Conservation (phyloP, 2,888 invertebrate species). For the Cosmopolites sordidus region DNA sequence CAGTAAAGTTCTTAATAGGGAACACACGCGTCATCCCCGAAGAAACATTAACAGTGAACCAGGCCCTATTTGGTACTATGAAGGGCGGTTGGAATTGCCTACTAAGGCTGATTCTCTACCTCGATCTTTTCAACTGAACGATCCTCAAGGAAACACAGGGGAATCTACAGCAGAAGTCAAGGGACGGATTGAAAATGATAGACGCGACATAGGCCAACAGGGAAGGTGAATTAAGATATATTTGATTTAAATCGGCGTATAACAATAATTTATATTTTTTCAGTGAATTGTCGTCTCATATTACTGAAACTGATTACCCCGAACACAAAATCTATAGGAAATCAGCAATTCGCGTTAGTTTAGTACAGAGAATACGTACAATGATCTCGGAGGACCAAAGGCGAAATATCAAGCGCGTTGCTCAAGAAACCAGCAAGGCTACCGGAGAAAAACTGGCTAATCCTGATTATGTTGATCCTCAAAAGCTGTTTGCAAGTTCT, state of each 20-base stretch:
- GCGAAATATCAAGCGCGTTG: constrained; percentile 54
- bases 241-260: too few species aligned
- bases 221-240: not conserved
- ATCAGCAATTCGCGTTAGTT: constrained; percentile 57
- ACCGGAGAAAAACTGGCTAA: constrained; percentile 85
- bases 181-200: too few species aligned
- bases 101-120: constrained; percentile 75
- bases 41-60: constrained; percentile 45
- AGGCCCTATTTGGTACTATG: constrained; percentile 63
- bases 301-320: constrained; percentile 59
- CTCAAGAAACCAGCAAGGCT: constrained; percentile 61
- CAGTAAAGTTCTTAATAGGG: constrained; percentile 57
- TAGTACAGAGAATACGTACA: constrained; percentile 55
- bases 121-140: constrained; percentile 68
- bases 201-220: too few species aligned
- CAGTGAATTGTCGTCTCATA: constrained; percentile 49
- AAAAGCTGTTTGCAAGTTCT: constrained; percentile 53
- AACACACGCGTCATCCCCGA: constrained; percentile 28
- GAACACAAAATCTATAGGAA: constrained; percentile 77
- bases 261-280: too few species aligned
- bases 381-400: constrained; percentile 44
- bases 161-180: too few species aligned
- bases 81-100: constrained; percentile 62
- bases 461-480: constrained; percentile 81
- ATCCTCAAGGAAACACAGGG: constrained; percentile 35